Base-by-base conservation (phyloP, 2,797 vertebrate species). In the Fistularia commersonii region DNA sequence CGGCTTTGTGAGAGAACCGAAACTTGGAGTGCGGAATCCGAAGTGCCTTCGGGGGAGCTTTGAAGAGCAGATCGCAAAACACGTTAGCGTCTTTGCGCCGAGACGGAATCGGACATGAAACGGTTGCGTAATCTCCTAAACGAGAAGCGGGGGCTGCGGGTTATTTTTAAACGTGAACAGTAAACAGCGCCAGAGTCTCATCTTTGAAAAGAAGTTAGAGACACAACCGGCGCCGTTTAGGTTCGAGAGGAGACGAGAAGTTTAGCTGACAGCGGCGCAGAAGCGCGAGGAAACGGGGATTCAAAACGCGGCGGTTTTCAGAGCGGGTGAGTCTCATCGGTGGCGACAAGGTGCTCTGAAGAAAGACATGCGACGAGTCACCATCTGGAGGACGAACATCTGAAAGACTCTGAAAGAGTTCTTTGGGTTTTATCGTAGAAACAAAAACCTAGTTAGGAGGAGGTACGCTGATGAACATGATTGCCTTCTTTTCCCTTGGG, bases 151-250 rank as follows among this genome's bases (percentile, higher is more conserved):
- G 56, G 48, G 51, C 36, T 41, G 23, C 23, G 23, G 23, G 72
- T 48, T 69, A 79, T 77, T 79, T 83, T 69, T 77, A 81, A 64
- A 68, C 52, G 41, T 53, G 55, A 54, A 48, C 47, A 71, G 59
- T 60, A 51, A 43, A 47, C 51, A 52, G 23, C 23, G 23, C 23
- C 7, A 59, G 61, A 80, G 66, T 72, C 57, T 41, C 10, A 6
- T 54, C 81, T 85, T 84, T 84, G 80, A 85, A 82, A 75, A 70
- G 31, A 71, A 62, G 68, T 77, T 72, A 70, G 41, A 32, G 54
- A 54, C 54, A 51, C 50, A 78, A 83, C 46, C 46, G 66, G 53
- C 32, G 46, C 57, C 52, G 45, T 69, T 80, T 70, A 64, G 41
- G 63, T 15, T 42, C 8, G 50, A 61, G 53, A 12, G 57, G 42